Conservation (phyloP, 2,888 invertebrate genomes). For the Eristalinus sepulchralis region DNA sequence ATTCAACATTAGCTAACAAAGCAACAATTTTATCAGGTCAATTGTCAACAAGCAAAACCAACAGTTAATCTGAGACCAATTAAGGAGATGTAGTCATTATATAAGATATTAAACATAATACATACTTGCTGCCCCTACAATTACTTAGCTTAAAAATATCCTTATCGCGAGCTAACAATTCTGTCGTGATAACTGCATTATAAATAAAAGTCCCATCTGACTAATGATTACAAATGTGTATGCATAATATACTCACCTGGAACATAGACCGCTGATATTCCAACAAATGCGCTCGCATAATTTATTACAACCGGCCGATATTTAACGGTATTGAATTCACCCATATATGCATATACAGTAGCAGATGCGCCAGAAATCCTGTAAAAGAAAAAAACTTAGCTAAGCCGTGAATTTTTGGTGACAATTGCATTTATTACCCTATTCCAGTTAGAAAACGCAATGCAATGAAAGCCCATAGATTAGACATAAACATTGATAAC, state of each 20-base stretch:
- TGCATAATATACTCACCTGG: conserved; percentile 39
- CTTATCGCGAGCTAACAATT: neutral
- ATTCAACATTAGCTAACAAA: too few relatives aligned
- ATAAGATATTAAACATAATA: neutral
- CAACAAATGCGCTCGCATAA: conserved; percentile 80
- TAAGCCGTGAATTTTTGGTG: too few relatives aligned
- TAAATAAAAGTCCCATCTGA: neutral
- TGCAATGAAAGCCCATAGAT: conserved; percentile 82
- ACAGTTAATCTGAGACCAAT: too few relatives aligned
- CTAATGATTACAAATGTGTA: neutral
- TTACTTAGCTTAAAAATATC: neutral
- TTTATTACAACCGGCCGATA: conserved; percentile 79
- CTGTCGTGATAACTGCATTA: neutral
- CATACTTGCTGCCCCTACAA: neutral
- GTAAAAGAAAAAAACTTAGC: neutral
- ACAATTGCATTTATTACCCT: conserved; percentile 79
- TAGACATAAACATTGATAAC: conserved; percentile 82
- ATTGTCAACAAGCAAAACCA: too few relatives aligned
- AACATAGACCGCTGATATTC: conserved; percentile 74
- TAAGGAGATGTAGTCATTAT: neutral
- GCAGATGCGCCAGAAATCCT: conserved; percentile 81
- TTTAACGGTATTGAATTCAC: conserved; percentile 79
- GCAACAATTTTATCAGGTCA: too few relatives aligned
- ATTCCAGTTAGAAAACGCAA: conserved; percentile 82
- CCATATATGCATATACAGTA: conserved; percentile 80